Evolutionary conservation across 1,140 invertebrate genomes (phyloP), one percentile per base, ranked within the genome.

Genomic region (Drepana arcuata): DNA sequence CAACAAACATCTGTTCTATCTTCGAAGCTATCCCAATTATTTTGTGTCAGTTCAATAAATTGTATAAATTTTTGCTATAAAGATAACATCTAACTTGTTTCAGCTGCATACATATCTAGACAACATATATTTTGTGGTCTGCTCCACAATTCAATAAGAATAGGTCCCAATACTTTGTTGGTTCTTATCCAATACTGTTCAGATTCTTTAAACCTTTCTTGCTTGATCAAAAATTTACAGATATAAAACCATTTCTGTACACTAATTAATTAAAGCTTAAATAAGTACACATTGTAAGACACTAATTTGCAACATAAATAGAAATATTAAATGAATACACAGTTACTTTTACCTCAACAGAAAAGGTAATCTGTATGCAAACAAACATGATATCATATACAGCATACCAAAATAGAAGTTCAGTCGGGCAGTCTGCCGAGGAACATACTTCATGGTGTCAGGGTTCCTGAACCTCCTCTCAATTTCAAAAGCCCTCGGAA

Each of bases 371-470:
- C 82, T 80, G 34, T 81, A 68, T 32, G 86, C 85, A 83, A 88
- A 87, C 50, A 88, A 85, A 68, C 92, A 92, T 31, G 94, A 90
- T 21, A 95, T 73, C 38, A 96, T 90, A 71, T 95, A 97, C 32
- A 96, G 87, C 71, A 96, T 88, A 23, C 95, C 95, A 74, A 98
- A 91, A 81, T 92, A 92, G 46, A 96, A 89, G 83, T 98, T 98
- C 6, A 98, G 83, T 71, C 92, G 91, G 7, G 95, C 95, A 18
- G 95, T 96, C 79, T 92, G 88, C 58, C 92, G 89, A 1, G 95
- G 95, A 37, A 98, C 90, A 75, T 86, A 86, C 56, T 91, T 88
- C 75, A 97, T 91, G 24, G 89, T 90, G 38, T 90, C 87, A 21
- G 89, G 87, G 49, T 87, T 87, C 33, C 95, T 87, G 73, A 97